Percentiles rank a stretch among this genome's conserved stretches.
Evolutionary conservation across 2,113 vertebrate species (phyloP).

Genomic region (Clarias macrocephalus): DNA sequence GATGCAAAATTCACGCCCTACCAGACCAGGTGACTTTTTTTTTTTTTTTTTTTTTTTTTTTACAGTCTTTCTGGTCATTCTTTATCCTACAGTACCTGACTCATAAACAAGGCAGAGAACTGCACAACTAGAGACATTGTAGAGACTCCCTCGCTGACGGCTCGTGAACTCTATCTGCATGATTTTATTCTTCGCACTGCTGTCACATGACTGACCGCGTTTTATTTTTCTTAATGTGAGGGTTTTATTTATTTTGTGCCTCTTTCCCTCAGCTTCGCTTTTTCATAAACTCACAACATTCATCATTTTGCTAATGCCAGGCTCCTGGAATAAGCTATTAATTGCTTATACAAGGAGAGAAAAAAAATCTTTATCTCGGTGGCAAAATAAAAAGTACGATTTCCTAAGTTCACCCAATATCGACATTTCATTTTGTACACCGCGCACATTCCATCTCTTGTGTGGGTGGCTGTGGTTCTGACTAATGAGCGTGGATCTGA

Average conservation of each 20-base stretch:
- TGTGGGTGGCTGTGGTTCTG: not conserved
- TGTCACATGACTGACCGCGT: not conserved
- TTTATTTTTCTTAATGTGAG: no score
- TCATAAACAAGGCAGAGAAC: not conserved
- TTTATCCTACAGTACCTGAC: not conserved
- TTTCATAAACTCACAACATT: not conserved
- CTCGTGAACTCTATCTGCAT: not conserved
- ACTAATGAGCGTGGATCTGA: constrained; percentile 8
- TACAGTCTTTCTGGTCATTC: not conserved
- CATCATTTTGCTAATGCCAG: not conserved
- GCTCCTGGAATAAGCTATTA: not conserved
- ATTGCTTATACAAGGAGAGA: not conserved
- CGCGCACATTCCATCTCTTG: constrained; percentile 4
- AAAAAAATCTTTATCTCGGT: not conserved
- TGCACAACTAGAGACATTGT: no score
- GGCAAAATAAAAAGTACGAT: not conserved
- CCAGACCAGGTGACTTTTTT: not conserved
- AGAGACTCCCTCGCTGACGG: not conserved
- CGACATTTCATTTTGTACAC: constrained; percentile 15
- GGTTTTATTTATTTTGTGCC: not conserved
- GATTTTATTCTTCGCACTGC: not conserved
- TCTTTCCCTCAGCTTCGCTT: not conserved
- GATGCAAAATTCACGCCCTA: not conserved
- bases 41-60: not conserved
- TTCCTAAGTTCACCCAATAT: not conserved